A percentile compares a stretch with the other conserved stretches of the same genome.
phyloP scores from a whole-genome alignment of 2,113 vertebrate species.

The Zeus faber region DNA sequence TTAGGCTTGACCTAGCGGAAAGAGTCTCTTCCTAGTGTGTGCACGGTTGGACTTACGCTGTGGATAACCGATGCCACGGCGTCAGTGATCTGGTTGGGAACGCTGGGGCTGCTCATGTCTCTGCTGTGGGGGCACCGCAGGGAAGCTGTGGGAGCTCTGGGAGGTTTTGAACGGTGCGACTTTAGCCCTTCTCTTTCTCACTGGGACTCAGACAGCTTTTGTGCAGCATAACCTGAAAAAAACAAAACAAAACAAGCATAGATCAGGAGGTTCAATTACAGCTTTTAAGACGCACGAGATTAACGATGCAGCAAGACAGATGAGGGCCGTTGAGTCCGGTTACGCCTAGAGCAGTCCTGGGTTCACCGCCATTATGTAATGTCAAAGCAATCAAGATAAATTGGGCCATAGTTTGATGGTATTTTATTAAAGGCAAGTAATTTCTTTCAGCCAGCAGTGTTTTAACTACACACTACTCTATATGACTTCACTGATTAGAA shows the following conservation, averaged over 20 bases:
- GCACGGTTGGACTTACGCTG: constrained; percentile 62
- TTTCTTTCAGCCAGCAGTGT: too few relatives aligned
- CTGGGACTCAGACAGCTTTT: constrained; percentile 77
- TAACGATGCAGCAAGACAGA: background rate
- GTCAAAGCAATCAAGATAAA: too few relatives aligned
- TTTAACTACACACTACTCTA: too few relatives aligned
- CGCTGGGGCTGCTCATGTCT: constrained; percentile 68
- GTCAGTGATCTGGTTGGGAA: constrained; percentile 50
- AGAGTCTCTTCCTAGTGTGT: too few relatives aligned
- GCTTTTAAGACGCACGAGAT: background rate
- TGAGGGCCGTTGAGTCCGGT: background rate
- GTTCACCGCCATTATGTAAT: too few relatives aligned
- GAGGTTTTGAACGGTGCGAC: constrained; percentile 31
- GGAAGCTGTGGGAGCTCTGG: constrained; percentile 25
- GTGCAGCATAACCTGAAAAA: constrained; percentile 79
- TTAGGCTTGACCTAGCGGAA: too few relatives aligned
- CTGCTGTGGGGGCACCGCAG: constrained; percentile 34
- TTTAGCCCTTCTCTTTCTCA: constrained; percentile 82
- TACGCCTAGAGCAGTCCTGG: too few relatives aligned
- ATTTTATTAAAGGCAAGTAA: too few relatives aligned
- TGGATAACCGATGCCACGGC: constrained; percentile 57
- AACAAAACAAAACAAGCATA: constrained; percentile 10
- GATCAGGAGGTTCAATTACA: background rate
- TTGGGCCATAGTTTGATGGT: too few relatives aligned
- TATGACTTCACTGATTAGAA: too few relatives aligned